These are phyloP conservation scores for Aix galericulata DNA, from an alignment of 2,113 vertebrate species.

Conservation along the genomic window DNA sequence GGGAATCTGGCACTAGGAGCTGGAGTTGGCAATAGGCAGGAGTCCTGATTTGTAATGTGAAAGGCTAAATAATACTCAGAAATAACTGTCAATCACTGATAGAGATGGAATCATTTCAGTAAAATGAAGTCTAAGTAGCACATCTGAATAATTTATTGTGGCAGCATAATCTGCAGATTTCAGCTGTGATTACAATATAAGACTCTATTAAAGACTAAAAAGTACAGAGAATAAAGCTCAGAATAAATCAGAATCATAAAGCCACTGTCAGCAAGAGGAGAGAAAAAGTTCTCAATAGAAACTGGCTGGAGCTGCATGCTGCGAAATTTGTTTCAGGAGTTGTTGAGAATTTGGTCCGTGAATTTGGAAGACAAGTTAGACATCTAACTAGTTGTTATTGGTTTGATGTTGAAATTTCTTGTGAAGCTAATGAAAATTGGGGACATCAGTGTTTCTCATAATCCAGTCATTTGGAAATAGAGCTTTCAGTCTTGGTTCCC, in stretches of 20 bases:
- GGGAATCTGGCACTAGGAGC: slow-evolving; percentile 41
- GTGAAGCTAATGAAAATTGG: background rate
- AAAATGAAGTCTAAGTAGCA: slow-evolving; percentile 55
- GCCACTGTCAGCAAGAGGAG: background rate
- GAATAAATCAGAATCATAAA: slow-evolving; percentile 46
- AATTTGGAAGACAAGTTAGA: background rate
- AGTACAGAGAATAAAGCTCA: slow-evolving; percentile 37
- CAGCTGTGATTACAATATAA: slow-evolving; percentile 62
- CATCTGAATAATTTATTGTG: slow-evolving; percentile 66
- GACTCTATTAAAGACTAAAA: slow-evolving; percentile 49
- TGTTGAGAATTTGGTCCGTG: background rate
- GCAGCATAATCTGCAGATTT: slow-evolving; percentile 64
- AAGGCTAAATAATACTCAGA: slow-evolving; percentile 54
- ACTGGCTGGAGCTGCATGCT: accelerated
- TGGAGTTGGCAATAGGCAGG: slow-evolving; percentile 23
- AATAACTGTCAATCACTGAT: slow-evolving; percentile 30
- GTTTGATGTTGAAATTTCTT: background rate
- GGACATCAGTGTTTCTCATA: background rate
- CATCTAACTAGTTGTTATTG: background rate
- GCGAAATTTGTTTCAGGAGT: background rate
- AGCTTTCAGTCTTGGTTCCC: background rate
- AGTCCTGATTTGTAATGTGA: slow-evolving; percentile 39
- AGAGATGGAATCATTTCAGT: slow-evolving; percentile 38
- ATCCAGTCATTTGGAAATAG: background rate
- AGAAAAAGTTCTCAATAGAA: background rate